A percentile compares a stretch with the other conserved stretches of the same genome.
Evolutionary conservation across 2,888 invertebrate species (phyloP).

Genomic region (Caradrina clavipalpis): DNA sequence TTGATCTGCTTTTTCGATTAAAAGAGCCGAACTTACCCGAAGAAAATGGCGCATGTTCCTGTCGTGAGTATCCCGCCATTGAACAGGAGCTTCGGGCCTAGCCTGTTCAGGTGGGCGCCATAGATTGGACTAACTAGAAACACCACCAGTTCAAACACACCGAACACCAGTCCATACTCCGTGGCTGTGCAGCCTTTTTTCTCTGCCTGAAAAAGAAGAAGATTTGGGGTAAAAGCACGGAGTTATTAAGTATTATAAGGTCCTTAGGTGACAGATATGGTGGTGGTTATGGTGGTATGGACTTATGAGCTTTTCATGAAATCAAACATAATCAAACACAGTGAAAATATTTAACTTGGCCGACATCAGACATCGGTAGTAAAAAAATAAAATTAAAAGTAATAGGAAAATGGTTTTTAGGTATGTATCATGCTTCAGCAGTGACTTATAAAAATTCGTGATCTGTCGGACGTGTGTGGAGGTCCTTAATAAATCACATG

Average conservation of each 20-base stretch:
- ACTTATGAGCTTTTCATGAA: too few relatives aligned
- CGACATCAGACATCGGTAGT: too few relatives aligned
- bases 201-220: conserved; percentile 92
- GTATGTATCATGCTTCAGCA: too few relatives aligned
- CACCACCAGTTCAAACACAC: conserved; percentile 95
- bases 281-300: too few relatives aligned
- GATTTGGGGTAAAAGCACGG: not conserved
- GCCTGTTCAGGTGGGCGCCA: conserved; percentile 94
- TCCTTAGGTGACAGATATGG: too few relatives aligned
- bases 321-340: too few relatives aligned
- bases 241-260: not conserved
- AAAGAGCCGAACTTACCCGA: conserved; percentile 91
- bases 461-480: too few relatives aligned
- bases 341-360: too few relatives aligned
- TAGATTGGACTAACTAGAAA: conserved; percentile 96
- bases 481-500: not conserved
- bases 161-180: conserved; percentile 97
- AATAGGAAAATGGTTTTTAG: too few relatives aligned
- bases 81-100: conserved; percentile 95
- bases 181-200: conserved; percentile 95
- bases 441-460: too few relatives aligned
- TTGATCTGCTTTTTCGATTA: not conserved
- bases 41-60: conserved; percentile 95
- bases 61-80: conserved; percentile 96
- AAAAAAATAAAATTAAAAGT: too few relatives aligned